Conservation (phyloP, 1,140 invertebrate species). For the Agrypnia vestita region DNA sequence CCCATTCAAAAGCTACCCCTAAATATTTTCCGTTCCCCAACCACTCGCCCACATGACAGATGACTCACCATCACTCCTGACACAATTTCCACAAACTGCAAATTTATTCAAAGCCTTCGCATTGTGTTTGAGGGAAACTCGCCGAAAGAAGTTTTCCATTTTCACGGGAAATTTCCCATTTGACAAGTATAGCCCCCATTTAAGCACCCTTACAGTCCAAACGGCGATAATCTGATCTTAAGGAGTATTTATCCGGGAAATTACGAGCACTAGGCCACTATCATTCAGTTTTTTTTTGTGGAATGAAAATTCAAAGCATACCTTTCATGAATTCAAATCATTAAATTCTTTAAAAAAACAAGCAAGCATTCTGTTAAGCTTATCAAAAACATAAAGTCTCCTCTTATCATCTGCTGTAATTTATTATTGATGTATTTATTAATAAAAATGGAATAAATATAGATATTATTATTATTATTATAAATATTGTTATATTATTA, state of each 20-base stretch:
- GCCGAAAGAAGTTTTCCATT: constrained; percentile 27
- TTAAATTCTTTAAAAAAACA: no score
- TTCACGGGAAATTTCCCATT: constrained; percentile 4
- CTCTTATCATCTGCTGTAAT: no score
- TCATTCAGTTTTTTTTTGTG: no score
- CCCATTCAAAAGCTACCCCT: constrained; percentile 21
- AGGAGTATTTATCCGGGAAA: constrained; percentile 3
- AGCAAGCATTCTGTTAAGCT: no score
- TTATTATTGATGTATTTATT: no score
- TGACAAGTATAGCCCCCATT: constrained; percentile 3
- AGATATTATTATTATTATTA: no score
- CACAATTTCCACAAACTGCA: constrained; percentile 58
- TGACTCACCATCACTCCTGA: constrained; percentile 57
- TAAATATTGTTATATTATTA: no score
- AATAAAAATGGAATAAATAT: no score
- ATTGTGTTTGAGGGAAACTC: constrained; percentile 23
- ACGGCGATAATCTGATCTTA: constrained; percentile 7
- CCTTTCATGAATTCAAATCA: no score
- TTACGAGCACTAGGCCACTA: background rate
- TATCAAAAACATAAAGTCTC: no score
- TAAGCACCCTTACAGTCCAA: background rate
- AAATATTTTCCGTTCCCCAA: constrained; percentile 5
- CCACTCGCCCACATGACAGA: constrained; percentile 45
- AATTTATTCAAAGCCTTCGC: constrained; percentile 57
- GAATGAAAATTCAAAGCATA: no score